Conservation (phyloP, 2,888 invertebrate species). For the Junonia oenone region DNA sequence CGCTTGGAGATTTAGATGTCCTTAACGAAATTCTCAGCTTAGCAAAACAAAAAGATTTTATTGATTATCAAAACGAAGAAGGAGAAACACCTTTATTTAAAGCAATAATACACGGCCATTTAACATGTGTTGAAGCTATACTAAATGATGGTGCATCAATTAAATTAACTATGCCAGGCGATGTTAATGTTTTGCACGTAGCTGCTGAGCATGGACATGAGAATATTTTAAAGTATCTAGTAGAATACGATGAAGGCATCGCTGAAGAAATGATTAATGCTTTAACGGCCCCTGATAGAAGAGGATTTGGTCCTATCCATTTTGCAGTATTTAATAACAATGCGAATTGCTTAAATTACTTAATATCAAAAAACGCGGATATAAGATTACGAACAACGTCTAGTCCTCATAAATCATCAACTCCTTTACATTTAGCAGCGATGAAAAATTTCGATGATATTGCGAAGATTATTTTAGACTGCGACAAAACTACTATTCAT, state of each 20-base stretch:
- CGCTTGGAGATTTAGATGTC: slow-evolving; percentile 66
- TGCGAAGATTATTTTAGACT: slow-evolving; percentile 52
- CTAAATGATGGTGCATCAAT: slow-evolving; percentile 68
- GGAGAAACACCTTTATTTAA: slow-evolving; percentile 74
- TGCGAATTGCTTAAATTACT: slow-evolving; percentile 59
- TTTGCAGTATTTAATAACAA: slow-evolving; percentile 78
- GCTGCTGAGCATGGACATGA: slow-evolving; percentile 77
- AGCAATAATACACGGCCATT: slow-evolving; percentile 60
- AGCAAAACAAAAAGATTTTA: slow-evolving; percentile 64
- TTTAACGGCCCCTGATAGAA: slow-evolving; percentile 52
- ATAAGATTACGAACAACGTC: slow-evolving; percentile 60
- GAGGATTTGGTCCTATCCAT: slow-evolving; percentile 73
- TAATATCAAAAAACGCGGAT: slow-evolving; percentile 67
- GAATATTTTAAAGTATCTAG: slow-evolving; percentile 73
- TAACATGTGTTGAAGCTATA: slow-evolving; percentile 63
- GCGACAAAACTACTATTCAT: slow-evolving; percentile 60
- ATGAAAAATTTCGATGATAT: slow-evolving; percentile 57
- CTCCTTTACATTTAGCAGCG: slow-evolving; percentile 71
- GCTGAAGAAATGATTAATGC: slow-evolving; percentile 50
- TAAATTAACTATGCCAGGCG: slow-evolving; percentile 58
- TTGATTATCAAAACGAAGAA: slow-evolving; percentile 64
- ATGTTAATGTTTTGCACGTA: slow-evolving; percentile 79
- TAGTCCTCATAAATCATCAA: slow-evolving; percentile 59
- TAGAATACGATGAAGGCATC: slow-evolving; percentile 60
- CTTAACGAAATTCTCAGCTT: slow-evolving; percentile 72